These are phyloP conservation scores for Spheniscus mendiculus DNA, from an alignment of 2,113 vertebrate species.

Conservation along the genomic window DNA sequence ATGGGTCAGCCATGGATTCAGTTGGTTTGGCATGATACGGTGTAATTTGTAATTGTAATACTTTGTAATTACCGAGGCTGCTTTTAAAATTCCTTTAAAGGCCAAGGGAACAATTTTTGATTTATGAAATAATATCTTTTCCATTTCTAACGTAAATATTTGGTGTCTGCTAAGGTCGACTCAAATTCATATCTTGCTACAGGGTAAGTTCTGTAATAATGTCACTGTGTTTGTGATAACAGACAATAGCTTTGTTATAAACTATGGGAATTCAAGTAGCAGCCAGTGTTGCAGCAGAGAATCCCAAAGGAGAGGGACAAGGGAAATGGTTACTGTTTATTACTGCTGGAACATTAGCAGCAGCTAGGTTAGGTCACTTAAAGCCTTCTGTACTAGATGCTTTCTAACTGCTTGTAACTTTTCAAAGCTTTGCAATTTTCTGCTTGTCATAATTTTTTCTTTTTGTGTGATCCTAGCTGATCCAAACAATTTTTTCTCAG, in stretches of 20 bases:
- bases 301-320: neutral
- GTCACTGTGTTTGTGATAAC: slow-evolving; percentile 27
- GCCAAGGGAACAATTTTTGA: slow-evolving; percentile 58
- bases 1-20: neutral
- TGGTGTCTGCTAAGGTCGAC: slow-evolving; percentile 23
- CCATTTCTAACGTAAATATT: slow-evolving; percentile 64
- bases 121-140: slow-evolving; percentile 74
- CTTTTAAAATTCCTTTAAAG: slow-evolving; percentile 34
- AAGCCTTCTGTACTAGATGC: neutral
- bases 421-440: slow-evolving; percentile 36
- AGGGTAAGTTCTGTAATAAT: slow-evolving; percentile 51
- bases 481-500: neutral
- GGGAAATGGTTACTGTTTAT: slow-evolving; percentile 19
- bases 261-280: slow-evolving; percentile 19
- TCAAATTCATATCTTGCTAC: slow-evolving; percentile 64
- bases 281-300: neutral
- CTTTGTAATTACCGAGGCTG: neutral
- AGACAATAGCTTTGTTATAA: slow-evolving; percentile 52
- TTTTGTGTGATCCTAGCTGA: neutral
- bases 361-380: neutral
- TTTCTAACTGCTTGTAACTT: slow-evolving; percentile 3
- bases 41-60: neutral
- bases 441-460: slow-evolving; percentile 32
- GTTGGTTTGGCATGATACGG: neutral
- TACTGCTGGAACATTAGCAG: neutral